Percentiles rank a stretch among this genome's conserved stretches.
phyloP scores from a whole-genome alignment of 2,113 vertebrate genomes.

The Catharus bicknelli region DNA sequence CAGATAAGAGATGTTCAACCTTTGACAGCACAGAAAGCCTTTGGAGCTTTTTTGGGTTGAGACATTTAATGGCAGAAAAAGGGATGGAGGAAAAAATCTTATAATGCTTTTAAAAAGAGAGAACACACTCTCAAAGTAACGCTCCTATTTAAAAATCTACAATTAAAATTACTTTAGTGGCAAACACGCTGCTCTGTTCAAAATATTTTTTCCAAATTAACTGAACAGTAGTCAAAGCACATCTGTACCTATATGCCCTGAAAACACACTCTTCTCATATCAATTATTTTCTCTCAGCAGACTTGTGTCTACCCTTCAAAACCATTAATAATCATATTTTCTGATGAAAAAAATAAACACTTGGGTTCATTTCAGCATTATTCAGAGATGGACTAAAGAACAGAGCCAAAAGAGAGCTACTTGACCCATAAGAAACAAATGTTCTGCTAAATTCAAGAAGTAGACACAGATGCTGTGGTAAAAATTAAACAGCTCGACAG shows the following conservation, averaged over 20 bases:
- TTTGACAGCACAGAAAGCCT: not conserved
- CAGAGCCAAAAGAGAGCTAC: not conserved
- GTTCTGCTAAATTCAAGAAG: not conserved
- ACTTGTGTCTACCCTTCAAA: not conserved
- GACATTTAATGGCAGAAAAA: not conserved
- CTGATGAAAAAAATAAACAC: not conserved
- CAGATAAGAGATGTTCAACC: not conserved
- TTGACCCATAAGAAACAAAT: not conserved
- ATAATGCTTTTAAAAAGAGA: not conserved
- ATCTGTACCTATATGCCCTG: not conserved
- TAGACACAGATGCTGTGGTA: not conserved
- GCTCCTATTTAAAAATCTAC: not conserved
- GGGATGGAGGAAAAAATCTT: not conserved
- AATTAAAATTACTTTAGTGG: not conserved
- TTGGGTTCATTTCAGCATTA: not conserved
- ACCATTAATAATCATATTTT: not conserved
- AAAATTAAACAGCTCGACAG: not conserved
- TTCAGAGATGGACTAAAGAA: not conserved
- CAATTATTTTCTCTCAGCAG: not conserved
- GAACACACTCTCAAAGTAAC: not conserved
- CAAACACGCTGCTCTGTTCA: not conserved
- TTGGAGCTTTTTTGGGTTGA: not conserved
- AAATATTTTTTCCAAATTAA: not conserved
- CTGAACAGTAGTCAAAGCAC: not conserved
- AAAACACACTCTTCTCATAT: not conserved